Base-by-base conservation (phyloP, 1,140 invertebrate genomes). In the Stegodyphus dumicola region DNA sequence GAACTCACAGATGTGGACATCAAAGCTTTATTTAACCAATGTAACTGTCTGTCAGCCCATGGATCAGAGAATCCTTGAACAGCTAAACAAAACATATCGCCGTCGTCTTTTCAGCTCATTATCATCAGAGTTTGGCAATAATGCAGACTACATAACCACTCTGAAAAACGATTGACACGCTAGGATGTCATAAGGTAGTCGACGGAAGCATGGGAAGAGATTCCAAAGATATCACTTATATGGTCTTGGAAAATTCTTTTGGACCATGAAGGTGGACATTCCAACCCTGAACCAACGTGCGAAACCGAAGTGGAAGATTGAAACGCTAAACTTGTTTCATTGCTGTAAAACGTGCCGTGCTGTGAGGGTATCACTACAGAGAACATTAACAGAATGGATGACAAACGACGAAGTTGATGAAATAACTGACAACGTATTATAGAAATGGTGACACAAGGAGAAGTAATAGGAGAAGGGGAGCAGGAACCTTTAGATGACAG, bases 51-150 rank as follows among this genome's bases (percentile, higher is more conserved):
- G 11, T 18, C 52, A 76, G 15, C 52, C 65, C 65, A 67, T 15
- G 65, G 17, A 67, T 2, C 65, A 67, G 17, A 6, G 65, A 17
- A n/a, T 67, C 15, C 52, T 76, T 76, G 33, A 73, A 73, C 7
- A 13, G 17, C 13, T 51, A n/a, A 69, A 69, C 6, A 56, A 33
- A 64, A 78, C 7, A 18, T 87, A 33, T 85, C 15, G 69, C 15
- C 5, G 87, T 64, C 88, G 71, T 89, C 87, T 89, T 92, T 92
- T 84, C 89, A 98, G 97, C 97, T 73, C 70, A 17, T 73, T 51
- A 2, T 2, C 53, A 52, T 73, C n/a, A 73, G 70, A 1, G 49
- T 54, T 73, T 73, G 17, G 5, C 53, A 73, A 73, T 73, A 11
- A 73, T 73, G 51, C 6, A 73, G 5, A 73, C 9, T 52, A 15